Base-by-base conservation (phyloP, 2,797 vertebrate genomes). In the Urocyon cinereoargenteus region DNA sequence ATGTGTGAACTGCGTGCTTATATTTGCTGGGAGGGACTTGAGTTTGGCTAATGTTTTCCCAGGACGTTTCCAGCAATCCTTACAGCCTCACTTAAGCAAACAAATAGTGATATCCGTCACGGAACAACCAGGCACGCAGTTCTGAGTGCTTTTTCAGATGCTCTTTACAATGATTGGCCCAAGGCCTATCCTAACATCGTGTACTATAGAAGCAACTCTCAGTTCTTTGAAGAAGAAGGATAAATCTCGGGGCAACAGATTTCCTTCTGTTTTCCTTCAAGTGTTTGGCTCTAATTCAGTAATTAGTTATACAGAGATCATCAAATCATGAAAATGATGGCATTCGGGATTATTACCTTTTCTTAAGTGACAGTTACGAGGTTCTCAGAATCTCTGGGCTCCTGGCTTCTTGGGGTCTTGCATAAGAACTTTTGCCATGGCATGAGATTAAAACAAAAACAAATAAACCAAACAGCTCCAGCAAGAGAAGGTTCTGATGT, bases 191-290 rank as follows among this genome's bases (percentile, higher is more conserved):
- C 97, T 89, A 57, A 75, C 61, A 73, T 93, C 82, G 2, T 40
- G 89, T 36, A 6, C 91, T 66, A 21, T 18, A 75, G 96, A 87
- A 73, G 89, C 90, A 18, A 6, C 86, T 22, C 81, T 10, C 26
- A 73, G 77, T 91, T 85, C 91, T 97, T 89, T 91, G 94, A 95
- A 94, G 93, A 88, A 96, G 86, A 86, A 96, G 70, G 90, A 26
- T 94, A 82, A 59, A 87, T 96, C 96, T 96, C 70, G 14, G 89
- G 75, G 96, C 93, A 72, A 51, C 94, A 96, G 96, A 90, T 90
- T 96, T 96, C 94, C 89, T 92, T 77, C 86, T 86, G 64, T 84
- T 96, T 95, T 19, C 93, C 81, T 91, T 95, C 81, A 68, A 18
- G 49, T 59, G 70, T 31, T 73, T 96, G 95, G 96, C 91, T 91